Conservation (phyloP, 1,140 invertebrate genomes). For the Heterodera schachtii region DNA sequence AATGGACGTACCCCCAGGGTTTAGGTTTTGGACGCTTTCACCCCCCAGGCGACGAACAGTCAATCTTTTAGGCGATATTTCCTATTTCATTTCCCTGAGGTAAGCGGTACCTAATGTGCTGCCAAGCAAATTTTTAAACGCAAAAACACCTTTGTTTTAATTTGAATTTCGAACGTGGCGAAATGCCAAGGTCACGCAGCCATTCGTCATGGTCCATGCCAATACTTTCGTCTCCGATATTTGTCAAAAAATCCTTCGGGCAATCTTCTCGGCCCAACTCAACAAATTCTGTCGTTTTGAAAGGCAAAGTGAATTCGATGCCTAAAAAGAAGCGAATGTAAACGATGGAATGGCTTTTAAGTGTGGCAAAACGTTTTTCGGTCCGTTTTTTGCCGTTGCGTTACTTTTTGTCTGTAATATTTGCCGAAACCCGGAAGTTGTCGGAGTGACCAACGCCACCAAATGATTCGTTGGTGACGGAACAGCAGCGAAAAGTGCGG, state of each 20-base stretch:
- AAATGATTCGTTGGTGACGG: not conserved
- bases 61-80: too few species aligned
- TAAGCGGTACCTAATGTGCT: too few species aligned
- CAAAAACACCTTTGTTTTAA: conserved; percentile 24
- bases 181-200: conserved; percentile 39
- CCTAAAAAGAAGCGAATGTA: conserved; percentile 18
- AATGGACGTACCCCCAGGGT: too few species aligned
- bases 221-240: conserved; percentile 14
- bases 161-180: conserved; percentile 25
- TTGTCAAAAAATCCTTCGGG: conserved; percentile 36
- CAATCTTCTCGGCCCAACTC: conserved; percentile 32
- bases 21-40: too few species aligned
- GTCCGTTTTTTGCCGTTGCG: too few species aligned
- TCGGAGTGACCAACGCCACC: conserved; percentile 33
- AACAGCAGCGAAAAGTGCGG: not conserved
- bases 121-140: too few species aligned
- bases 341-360: not conserved
- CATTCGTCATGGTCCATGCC: conserved; percentile 38
- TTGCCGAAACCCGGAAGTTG: conserved; percentile 34
- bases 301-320: conserved; percentile 34
- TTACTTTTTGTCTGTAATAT: conserved; percentile 25
- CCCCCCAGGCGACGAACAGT: too few species aligned
- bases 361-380: too few species aligned
- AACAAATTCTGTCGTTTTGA: conserved; percentile 34
- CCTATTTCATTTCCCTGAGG: too few species aligned